Conservation (phyloP, 2,113 vertebrate species). For the Ceyx cyanopectus region DNA sequence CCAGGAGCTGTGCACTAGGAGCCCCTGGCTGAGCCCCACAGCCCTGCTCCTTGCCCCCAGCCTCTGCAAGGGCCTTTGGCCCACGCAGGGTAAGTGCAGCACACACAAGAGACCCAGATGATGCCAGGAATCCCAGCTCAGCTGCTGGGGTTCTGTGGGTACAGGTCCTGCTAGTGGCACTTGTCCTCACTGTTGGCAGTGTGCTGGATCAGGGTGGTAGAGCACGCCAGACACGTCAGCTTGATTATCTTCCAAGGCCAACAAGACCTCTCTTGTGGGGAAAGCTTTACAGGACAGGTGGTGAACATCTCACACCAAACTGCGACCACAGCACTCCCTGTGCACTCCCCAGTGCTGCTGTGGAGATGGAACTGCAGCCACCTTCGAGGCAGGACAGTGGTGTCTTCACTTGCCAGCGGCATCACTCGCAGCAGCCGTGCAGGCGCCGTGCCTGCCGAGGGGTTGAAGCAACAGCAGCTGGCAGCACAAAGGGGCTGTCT, state of each 20-base stretch:
- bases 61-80: not conserved
- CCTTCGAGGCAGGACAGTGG: not conserved
- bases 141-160: not conserved
- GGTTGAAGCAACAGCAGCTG: not conserved
- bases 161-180: not conserved
- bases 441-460: accelerated
- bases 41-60: no score
- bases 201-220: not conserved
- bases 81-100: not conserved
- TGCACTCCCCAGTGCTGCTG: not conserved
- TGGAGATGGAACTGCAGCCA: not conserved
- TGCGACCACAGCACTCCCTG: accelerated
- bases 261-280: not conserved
- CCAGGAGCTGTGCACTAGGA: not conserved
- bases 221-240: accelerated
- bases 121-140: not conserved
- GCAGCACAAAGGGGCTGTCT: not conserved
- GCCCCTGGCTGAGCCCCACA: not conserved
- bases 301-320: not conserved
- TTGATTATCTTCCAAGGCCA: not conserved
- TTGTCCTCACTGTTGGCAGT: not conserved
- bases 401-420: not conserved
- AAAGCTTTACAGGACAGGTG: not conserved
- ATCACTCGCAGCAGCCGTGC: not conserved
- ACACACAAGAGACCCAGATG: not conserved